A percentile compares a stretch with the other conserved stretches of the same genome.
Conservation (phyloP, 2,888 invertebrate species). For the Drosophila limbata region DNA sequence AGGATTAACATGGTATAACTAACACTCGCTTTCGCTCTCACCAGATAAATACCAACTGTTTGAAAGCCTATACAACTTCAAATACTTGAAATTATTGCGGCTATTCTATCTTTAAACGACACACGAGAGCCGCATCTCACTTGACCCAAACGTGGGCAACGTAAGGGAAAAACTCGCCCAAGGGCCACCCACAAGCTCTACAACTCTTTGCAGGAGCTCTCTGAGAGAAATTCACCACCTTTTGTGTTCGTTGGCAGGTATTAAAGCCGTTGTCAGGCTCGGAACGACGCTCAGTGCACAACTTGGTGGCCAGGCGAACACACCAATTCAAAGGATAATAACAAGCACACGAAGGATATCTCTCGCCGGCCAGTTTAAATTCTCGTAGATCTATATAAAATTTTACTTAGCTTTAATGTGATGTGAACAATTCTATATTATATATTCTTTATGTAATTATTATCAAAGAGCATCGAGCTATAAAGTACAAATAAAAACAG, state of each 20-base stretch:
- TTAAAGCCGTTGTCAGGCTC: conserved; percentile 60
- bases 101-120: conserved; percentile 38
- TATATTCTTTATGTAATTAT: conserved; percentile 15
- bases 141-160: conserved; percentile 62
- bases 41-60: conserved; percentile 12
- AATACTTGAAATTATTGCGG: conserved; percentile 49
- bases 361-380: conserved; percentile 18
- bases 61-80: conserved; percentile 67
- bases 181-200: conserved; percentile 10
- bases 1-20: conserved; percentile 55
- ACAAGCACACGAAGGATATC: conserved; percentile 4
- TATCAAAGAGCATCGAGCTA: conserved; percentile 53
- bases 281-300: conserved; percentile 62
- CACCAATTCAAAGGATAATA: conserved; percentile 49
- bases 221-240: conserved; percentile 62
- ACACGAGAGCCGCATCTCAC: conserved; percentile 40
- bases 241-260: conserved; percentile 39
- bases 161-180: conserved; percentile 15
- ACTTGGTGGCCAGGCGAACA: conserved; percentile 53
- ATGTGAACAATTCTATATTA: conserved; percentile 13
- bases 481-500: conserved; percentile 52
- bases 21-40: not conserved
- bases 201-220: conserved; percentile 25
- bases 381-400: conserved; percentile 3
- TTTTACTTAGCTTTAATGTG: conserved; percentile 15